Evolutionary conservation across 2,797 vertebrate genomes (phyloP), one percentile per base, ranked within the genome.

Genomic region (Pseudocheirus occidentalis): DNA sequence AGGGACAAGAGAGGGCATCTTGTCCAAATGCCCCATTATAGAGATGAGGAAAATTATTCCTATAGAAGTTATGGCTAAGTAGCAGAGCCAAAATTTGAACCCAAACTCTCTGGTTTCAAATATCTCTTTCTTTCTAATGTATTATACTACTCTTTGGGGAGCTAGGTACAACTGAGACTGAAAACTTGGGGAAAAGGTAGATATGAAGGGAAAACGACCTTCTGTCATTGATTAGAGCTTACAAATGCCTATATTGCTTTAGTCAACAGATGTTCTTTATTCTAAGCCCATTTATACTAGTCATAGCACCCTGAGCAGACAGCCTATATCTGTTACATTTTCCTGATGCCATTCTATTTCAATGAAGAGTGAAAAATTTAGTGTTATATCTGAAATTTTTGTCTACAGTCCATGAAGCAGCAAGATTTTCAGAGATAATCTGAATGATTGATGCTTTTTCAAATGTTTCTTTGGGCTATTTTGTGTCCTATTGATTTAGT

Each of bases 131-230:
- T 46, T 87, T 87, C 11, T 87, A 27, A 87, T 46, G 21, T 46
- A 21, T 21, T 55, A 50, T 50, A 21, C 58, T 90, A 55, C 16
- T 95, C 89, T 93, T n/a, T 56, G 18, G 95, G 40, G 28, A 62
- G 90, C 96, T n/a, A 87, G 89, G 31, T 27, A 24, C 73, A 92
- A 81, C 4, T 21, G n/a, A 50, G 55, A 54, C 0, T 81, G 90
- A 46, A 87, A 0, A 0, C 16, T 6, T 87, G 27, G 14, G 40
- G 40, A 55, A 81, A 34, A 81, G 31, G 34, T n/a, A 5, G 28
- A 0, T 0, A 0, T 52, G 1, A 29, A 29, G 3, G 16, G 13
- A 4, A 11, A 54, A 29, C 12, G 12, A 81, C 4, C 31, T 46
- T 57, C n/a, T 4, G 11, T 0, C n/a, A 18, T 59, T 27, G 28